Conservation (phyloP, 2,797 vertebrate genomes). For the Silurus aristotelis region DNA sequence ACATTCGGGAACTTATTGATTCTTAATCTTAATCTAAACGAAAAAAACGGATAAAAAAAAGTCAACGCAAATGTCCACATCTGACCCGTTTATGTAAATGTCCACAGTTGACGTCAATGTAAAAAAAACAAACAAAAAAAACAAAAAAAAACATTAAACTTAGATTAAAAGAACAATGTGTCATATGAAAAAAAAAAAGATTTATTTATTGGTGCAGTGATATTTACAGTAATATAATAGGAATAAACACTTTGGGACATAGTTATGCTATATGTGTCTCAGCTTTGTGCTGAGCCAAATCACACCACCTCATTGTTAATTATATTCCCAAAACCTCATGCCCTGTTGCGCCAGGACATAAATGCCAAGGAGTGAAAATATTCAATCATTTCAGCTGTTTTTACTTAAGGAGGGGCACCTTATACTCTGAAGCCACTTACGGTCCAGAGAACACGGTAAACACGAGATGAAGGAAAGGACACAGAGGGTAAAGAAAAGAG, state of each 20-base stretch:
- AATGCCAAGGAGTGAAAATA: not conserved
- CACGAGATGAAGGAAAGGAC: slow-evolving; percentile 32
- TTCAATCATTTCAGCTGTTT: not conserved
- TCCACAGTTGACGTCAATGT: no score
- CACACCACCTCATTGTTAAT: not conserved
- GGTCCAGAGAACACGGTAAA: not conserved
- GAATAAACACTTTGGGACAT: not conserved
- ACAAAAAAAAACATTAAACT: not conserved
- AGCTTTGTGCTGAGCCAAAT: not conserved
- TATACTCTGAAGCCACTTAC: not conserved
- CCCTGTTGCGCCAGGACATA: not conserved
- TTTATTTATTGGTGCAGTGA: not conserved
- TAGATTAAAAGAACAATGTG: not conserved
- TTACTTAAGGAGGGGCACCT: not conserved
- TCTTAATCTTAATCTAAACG: no score
- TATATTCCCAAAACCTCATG: not conserved
- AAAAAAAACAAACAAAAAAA: not conserved
- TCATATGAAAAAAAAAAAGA: not conserved
- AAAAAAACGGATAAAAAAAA: no score
- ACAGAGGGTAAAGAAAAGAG: slow-evolving; percentile 34
- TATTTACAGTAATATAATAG: not conserved
- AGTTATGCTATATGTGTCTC: not conserved
- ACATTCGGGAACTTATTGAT: not conserved
- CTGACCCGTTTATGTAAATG: no score
- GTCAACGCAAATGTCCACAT: no score